Base-by-base conservation (phyloP, 2,797 vertebrate genomes). In the Erethizon dorsatum region DNA sequence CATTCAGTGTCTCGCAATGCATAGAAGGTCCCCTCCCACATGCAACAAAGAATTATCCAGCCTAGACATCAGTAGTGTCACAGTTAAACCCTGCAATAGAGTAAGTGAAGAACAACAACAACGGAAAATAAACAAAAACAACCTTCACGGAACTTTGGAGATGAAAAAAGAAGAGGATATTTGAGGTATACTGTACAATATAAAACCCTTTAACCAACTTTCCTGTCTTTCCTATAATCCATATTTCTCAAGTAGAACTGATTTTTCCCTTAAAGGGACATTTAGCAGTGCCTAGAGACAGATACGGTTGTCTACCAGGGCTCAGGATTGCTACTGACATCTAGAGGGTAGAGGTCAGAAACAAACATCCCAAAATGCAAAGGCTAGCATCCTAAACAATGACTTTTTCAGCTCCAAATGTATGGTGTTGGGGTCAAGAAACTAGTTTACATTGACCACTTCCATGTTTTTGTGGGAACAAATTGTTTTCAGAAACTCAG, bases 341-440 rank as follows among this genome's bases (percentile, higher is more conserved):
- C 61, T 50, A 65, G 24, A 65, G 24, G 14, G 6, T 56, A 59
- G 31, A 93, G 17, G 22, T 87, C 17, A 52, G 7, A 7, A 12
- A 84, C 50, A 87, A 93, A 63, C 13, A 90, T 79, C 12, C n/a
- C 31, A 11, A 37, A 95, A 95, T 79, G 3, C 73, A 83, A n/a
- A 95, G 18, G 33, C 18, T 3, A 73, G 31, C 5, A 88, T 11
- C 45, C 54, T 45, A 28, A 59, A 77, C 12, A 78, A 63, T 5
- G 10, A 31, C 47, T 15, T 41, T 63, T 91, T 79, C 61, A 88
- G 33, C 67, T 61, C 31, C 63, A 84, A 90, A 91, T 47, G 12
- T 59, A 61, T 9, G 1, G 26, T 31, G 45, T 24, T 59, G 18
- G 69, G 20, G 28, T 83, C 69, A 92, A 82, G 22, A 94, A 95